Evolutionary conservation across 2,888 invertebrate species (phyloP).

Genomic region (Leptogaster cylindrica): DNA sequence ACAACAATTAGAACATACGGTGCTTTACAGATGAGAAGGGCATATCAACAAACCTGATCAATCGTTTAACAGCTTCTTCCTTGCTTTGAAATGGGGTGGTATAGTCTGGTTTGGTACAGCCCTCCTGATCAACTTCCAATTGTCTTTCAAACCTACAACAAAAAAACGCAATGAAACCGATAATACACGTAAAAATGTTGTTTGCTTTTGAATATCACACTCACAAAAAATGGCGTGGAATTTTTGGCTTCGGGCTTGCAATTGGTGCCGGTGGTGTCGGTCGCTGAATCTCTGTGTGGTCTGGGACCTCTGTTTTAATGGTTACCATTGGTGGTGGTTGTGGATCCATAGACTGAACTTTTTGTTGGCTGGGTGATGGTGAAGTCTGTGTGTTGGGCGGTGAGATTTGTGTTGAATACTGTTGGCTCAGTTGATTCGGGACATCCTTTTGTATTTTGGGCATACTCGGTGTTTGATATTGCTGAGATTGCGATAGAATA

Average conservation of each 20-base stretch:
- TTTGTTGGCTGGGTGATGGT: neutral
- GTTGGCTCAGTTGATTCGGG: constrained; percentile 50
- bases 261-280: constrained; percentile 55
- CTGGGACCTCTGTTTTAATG: constrained; percentile 36
- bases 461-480: constrained; percentile 40
- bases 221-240: constrained; percentile 63
- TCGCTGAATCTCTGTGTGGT: constrained; percentile 43
- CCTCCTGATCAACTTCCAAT: constrained; percentile 75
- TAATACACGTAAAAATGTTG: neutral
- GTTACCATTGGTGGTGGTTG: constrained; percentile 8
- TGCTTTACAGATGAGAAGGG: neutral
- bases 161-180: constrained; percentile 14
- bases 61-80: constrained; percentile 76
- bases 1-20: neutral
- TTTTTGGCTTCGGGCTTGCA: constrained; percentile 60
- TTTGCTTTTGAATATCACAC: constrained; percentile 58
- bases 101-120: constrained; percentile 75
- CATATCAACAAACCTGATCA: constrained; percentile 64
- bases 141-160: constrained; percentile 74
- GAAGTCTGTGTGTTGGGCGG: neutral
- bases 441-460: constrained; percentile 48
- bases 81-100: constrained; percentile 74
- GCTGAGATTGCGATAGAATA: constrained; percentile 46
- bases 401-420: neutral
- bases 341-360: neutral